Evolutionary conservation across 2,113 vertebrate species (phyloP), one percentile per base, ranked within the genome.

Genomic region (Callipepla squamata): DNA sequence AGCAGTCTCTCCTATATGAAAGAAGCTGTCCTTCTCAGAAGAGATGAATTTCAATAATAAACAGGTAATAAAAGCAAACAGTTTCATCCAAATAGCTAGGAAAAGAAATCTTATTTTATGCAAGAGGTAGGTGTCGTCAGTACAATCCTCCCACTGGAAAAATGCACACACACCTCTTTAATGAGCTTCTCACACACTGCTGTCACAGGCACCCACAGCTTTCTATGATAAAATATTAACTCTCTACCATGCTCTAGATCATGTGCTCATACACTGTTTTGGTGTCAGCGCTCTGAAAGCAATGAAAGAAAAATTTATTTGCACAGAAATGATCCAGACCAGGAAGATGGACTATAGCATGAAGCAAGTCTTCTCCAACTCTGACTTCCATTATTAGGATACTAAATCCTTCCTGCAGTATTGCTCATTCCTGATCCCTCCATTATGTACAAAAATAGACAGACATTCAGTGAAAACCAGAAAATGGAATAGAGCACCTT

Each of bases 101-200:
- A 75, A 84, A 57, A 83, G n/a, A 84, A 86, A 75, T 61, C n/a
- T 75, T 67, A 63, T 13, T 88, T 83, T 80, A 77, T 89, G 57
- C 34, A 89, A 88, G 50, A 89, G 84, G n/a, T 21, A 36, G 32
- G 21, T 72, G 45, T 62, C 42, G 22, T 50, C 69, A 55, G 13
- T 62, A 69, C 20, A 85, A 89, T 76, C 36, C 18, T 76, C 20
- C 45, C 26, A 53, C 68, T 19, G 19, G 36, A 58, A 87, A 92
- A 93, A 62, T 21, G 44, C 25, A 72, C 80, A 48, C 32, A 84
- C 44, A n/a, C 9, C 21, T 90, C 70, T 86, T 73, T 89, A 94
- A 79, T 58, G 40, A 87, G 53, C 50, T 76, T 53, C 62, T 82
- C 58, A 75, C 34, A 32, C 34, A 32, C 32, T 65, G 53, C 69